Base-by-base conservation (phyloP, 2,797 vertebrate species). In the Chelon labrosus region DNA sequence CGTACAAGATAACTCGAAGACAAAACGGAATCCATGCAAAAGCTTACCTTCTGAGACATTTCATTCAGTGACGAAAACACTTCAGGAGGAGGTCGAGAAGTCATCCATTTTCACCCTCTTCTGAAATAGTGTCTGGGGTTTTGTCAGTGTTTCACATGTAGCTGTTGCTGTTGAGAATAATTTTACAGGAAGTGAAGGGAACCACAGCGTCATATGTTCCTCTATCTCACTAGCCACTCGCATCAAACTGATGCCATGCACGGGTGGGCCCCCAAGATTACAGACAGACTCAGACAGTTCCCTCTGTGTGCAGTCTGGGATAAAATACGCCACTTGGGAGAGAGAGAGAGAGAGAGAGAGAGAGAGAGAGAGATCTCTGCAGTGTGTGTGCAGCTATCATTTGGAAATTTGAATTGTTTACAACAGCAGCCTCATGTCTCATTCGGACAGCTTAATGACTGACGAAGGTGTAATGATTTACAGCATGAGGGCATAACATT, bases 161-260 rank as follows among this genome's bases (percentile, higher is more conserved):
- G 88, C 86, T 89, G 83, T 82, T 87, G 92, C 86, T 84, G 89
- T 84, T 83, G 87, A 91, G 89, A 79, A 75, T 79, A 86, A 84
- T 77, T 92, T 89, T 83, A 46, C 94, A 95, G 95, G 94, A 95
- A 95, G 94, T 93, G 83, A 85, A 90, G 90, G 57, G 91, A 92
- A 86, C 85, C 86, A 87, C 88, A 82, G 73, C 87, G 92, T 94
- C 93, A 92, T 89, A 83, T 90, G 93, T 95, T 94, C 93, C 94
- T 95, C 94, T 95, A 95, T 95, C 94, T 95, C 89, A 88, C 54
- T 90, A 89, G 85, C 91, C 94, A 95, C 86, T 88, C 84, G 65
- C 70, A 86, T 55, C 85, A 88, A 90, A 90, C 84, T 87, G 88
- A 90, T 91, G 89, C 86, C 89, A 89, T 31, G 80, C 86, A 90